phyloP scores from a whole-genome alignment of 2,113 vertebrate genomes.

The Arothron firmamentum region DNA sequence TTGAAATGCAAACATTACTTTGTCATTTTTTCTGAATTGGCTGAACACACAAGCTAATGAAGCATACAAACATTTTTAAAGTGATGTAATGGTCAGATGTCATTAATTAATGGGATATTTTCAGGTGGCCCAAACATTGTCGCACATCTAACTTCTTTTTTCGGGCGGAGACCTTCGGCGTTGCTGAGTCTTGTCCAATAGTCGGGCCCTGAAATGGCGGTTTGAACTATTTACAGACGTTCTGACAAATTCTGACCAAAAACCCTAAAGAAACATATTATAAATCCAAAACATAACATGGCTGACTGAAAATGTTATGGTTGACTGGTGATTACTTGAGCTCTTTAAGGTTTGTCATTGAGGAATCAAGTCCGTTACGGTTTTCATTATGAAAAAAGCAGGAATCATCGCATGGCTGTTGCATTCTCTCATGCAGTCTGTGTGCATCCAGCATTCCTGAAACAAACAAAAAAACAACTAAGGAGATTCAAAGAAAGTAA shows the following conservation, averaged over 20 bases:
- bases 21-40: not conserved
- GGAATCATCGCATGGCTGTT: conserved; percentile 55
- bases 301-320: conserved; percentile 24
- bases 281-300: conserved; percentile 12
- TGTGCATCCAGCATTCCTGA: conserved; percentile 26
- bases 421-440: conserved; percentile 60
- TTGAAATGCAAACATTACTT: not conserved
- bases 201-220: not conserved
- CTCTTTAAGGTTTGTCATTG: conserved; percentile 28
- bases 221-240: no score
- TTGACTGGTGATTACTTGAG: conserved; percentile 40
- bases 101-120: no score
- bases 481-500: not conserved
- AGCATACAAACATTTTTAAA: no score
- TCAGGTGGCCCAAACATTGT: no score
- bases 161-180: no score
- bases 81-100: no score
- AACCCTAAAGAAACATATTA: conserved; percentile 24
- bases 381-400: conserved; percentile 72
- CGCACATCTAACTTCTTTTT: no score
- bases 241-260: conserved; percentile 18
- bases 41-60: not conserved
- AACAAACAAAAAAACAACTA: not conserved
- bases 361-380: conserved; percentile 50
- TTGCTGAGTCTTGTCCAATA: no score